Evolutionary conservation across 2,113 vertebrate species (phyloP).

Genomic region (Sinosuthora webbiana): DNA sequence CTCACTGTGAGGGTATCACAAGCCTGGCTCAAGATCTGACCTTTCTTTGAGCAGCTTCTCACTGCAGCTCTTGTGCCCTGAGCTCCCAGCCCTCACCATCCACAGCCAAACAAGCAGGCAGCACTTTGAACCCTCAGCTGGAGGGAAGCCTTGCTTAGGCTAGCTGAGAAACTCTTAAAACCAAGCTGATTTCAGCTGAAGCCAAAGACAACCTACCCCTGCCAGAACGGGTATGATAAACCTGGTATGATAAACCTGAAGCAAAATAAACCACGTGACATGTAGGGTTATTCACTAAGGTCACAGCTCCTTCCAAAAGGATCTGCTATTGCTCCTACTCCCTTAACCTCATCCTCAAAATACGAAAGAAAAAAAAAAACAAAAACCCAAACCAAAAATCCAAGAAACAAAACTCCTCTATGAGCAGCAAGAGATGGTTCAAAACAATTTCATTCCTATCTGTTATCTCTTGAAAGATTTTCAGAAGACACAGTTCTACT

Average conservation of each 20-base stretch:
- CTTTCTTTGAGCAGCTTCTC: background rate
- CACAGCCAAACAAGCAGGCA: background rate
- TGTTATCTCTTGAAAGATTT: constrained; percentile 1
- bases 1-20: background rate
- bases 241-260: background rate
- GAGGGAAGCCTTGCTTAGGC: background rate
- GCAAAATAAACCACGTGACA: background rate
- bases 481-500: constrained; percentile 27
- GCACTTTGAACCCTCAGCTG: background rate
- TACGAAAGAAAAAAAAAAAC: background rate
- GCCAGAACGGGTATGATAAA: background rate
- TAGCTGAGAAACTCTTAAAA: background rate
- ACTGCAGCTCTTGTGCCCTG: background rate
- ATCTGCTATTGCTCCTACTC: background rate
- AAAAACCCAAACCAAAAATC: too few relatives aligned
- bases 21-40: background rate
- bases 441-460: background rate
- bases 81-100: background rate
- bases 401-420: background rate
- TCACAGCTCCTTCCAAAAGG: background rate
- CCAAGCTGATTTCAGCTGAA: background rate
- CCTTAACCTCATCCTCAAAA: background rate
- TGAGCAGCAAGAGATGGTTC: background rate
- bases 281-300: background rate
- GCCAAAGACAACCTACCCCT: background rate